Base-by-base conservation (phyloP, 2,113 vertebrate genomes). In the Sylvicapra grimmia region DNA sequence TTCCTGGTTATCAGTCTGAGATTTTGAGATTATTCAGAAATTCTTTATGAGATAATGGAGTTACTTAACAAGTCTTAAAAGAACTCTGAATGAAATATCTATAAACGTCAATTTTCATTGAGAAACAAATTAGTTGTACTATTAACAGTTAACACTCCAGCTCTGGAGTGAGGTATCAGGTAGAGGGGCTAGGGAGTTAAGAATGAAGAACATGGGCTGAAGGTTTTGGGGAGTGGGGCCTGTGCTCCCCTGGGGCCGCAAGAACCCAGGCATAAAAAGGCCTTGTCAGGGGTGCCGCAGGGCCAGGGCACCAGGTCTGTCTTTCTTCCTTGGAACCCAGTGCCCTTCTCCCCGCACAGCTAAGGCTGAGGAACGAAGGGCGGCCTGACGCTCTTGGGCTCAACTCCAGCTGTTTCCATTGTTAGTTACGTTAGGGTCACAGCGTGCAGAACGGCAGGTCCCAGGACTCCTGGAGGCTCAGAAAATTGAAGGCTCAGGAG, bases 61-160 rank as follows among this genome's bases (percentile, higher is more conserved):
- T 90, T 87, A 84, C 7, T 90, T 86, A 53, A 23, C 49, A 95
- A 97, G 47, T 95, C 51, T 88, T 92, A 86, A 53, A 90, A 56
- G 63, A 90, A 89, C 29, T 54, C 33, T 11, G 6, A 47, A 27
- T 63, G 27, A 95, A 75, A 44, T 33, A 79, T 44, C 75, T 87
- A 72, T 65, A 90, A 56, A 80, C 19, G 53, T 72, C 47, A 11
- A 15, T 82, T 98, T 96, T 33, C 29, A 61, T 2, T 56, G 92
- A 47, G 54, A 89, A 94, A 79, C 68, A 91, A 72, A 77, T 27
- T 15, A 65, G 49, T 56, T 5, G 6, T 8, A 25, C 16, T 3
- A 6, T 36, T 31, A 56, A 44, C 90, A 72, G 44, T 53, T n/a
- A 14, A n/a, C 40, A 40, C 63, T 33, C 80, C 40, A 47, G 82